Base-by-base conservation (phyloP, 2,113 vertebrate genomes). In the Microcebus lehilahytsara region DNA sequence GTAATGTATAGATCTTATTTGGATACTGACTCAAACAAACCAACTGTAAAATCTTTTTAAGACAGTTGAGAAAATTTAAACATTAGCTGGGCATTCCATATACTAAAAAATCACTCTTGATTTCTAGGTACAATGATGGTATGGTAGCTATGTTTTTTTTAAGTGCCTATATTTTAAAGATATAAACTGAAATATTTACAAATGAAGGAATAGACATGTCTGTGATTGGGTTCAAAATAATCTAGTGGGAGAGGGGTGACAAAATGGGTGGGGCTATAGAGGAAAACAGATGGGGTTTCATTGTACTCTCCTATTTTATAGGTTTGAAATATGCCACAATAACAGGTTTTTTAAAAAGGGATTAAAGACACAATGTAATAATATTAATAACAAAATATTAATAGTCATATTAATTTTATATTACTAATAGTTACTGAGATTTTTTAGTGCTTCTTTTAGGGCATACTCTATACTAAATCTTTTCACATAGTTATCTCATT, bases 21-120 rank as follows among this genome's bases (percentile, higher is more conserved):
- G 37, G 42, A 58, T 69, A 42, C 19, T 72, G 25, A 77, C 27
- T 71, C 53, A 95, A 75, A 81, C 51, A 84, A 95, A 85, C 32
- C 81, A 81, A 67, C 66, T 56, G 5, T 77, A 93, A 97, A 93
- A 90, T 64, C 77, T 2, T 67, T 91, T 75, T 22, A 32, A 80
- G 42, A n/a, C 11, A 66, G 32, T 1, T 79, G 69, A 96, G 77
- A 72, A 93, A 49, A 71, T 42, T 8, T 75, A 9, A 93, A 84
- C 71, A 91, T 32, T 79, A 46, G 12, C 62, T 87, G 2, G 14
- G 25, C 60, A 78, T 53, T 71, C 71, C 14, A 56, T 83, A 78
- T 34, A 77, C 16, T 75, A 74, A 91, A 88, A 40, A 75, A 51
- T 80, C 51, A 14, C 34, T 60, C 40, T 37, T 5, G 19, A 9